A percentile compares a stretch with the other conserved stretches of the same genome.
These are phyloP conservation scores for Acanthurus tractus DNA, from an alignment of 2,797 vertebrate genomes.

Conservation along the genomic window DNA sequence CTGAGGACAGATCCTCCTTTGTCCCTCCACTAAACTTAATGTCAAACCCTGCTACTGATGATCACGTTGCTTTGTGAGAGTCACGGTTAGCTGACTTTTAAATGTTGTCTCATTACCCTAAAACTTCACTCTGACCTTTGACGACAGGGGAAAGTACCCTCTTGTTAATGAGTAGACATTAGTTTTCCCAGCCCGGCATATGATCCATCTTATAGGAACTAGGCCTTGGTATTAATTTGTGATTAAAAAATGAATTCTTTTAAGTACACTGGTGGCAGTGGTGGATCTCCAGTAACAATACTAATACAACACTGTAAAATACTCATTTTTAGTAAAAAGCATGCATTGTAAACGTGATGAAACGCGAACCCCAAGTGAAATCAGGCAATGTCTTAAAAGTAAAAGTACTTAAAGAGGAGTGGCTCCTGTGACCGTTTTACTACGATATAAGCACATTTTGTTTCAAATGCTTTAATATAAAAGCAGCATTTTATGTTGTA, in stretches of 20 bases:
- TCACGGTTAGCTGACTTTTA: not conserved
- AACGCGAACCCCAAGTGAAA: not conserved
- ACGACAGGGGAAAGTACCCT: not conserved
- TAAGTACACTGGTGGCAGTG: no score
- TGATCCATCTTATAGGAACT: not conserved
- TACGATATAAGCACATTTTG: not conserved
- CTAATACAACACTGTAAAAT: no score
- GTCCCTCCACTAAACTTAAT: slow-evolving; percentile 43
- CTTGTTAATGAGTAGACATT: not conserved
- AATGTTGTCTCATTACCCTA: not conserved
- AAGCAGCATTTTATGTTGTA: not conserved
- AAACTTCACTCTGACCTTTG: slow-evolving; percentile 30
- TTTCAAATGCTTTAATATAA: not conserved
- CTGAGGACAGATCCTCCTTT: slow-evolving; percentile 43
- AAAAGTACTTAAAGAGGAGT: not conserved
- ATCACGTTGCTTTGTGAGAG: slow-evolving; percentile 2
- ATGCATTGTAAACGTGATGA: no score
- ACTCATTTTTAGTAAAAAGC: no score
- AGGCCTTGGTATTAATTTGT: not conserved
- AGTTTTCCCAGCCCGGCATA: not conserved
- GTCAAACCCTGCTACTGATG: slow-evolving; percentile 18
- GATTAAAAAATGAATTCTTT: not conserved
- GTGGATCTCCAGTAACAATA: no score
- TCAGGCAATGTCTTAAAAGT: not conserved
- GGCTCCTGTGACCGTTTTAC: not conserved